These are phyloP conservation scores for Rotaria macrura DNA, from an alignment of 2,888 invertebrate species.

Conservation along the genomic window DNA sequence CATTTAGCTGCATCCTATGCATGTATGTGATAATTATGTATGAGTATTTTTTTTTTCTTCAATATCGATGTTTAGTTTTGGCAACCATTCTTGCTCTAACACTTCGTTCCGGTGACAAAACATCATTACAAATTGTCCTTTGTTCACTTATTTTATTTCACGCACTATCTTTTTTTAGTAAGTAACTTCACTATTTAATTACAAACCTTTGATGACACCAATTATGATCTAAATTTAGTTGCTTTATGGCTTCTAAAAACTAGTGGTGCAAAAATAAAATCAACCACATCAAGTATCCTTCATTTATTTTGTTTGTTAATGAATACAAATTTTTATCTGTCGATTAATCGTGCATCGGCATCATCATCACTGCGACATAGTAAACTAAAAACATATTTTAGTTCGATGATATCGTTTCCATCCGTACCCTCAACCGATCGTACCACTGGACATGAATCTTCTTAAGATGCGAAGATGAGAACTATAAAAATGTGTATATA, in stretches of 20 bases:
- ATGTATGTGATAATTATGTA: not conserved
- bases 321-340: not conserved
- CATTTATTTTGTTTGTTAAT: not conserved
- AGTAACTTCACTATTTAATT: not conserved
- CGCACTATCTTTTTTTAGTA: not conserved
- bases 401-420: not conserved
- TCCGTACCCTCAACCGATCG: not conserved
- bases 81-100: not conserved
- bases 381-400: not conserved
- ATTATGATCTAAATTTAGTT: not conserved
- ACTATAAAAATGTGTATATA: not conserved
- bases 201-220: not conserved
- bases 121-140: not conserved
- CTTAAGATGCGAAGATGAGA: not conserved
- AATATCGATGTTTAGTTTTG: not conserved
- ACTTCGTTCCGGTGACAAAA: not conserved
- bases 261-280: not conserved
- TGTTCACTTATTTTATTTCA: not conserved
- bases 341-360: not conserved
- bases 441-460: not conserved
- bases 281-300: not conserved
- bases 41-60: not conserved
- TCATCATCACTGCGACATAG: not conserved
- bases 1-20: not conserved
- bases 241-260: not conserved